Evolutionary conservation across 2,797 vertebrate genomes (phyloP).

Genomic region (Odontamblyopus lacepedii): DNA sequence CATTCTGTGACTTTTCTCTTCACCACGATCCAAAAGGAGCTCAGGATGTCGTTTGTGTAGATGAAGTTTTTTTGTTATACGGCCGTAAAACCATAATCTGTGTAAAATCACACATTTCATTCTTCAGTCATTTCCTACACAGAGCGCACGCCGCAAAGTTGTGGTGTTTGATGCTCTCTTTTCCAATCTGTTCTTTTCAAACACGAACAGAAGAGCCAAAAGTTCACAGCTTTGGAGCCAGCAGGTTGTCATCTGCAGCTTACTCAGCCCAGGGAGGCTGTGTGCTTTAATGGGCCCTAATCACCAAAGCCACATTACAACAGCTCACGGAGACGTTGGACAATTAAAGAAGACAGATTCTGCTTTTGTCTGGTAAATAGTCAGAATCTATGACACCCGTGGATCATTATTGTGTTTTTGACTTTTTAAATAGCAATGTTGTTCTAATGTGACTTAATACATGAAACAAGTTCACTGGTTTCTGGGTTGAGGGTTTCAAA

Average conservation of each 20-base stretch:
- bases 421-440: no score
- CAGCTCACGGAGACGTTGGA: conserved; percentile 53
- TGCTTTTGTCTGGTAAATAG: no score
- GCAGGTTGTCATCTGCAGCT: conserved; percentile 46
- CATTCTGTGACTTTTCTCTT: background rate
- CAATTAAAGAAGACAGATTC: conserved; percentile 63
- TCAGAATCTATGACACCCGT: no score
- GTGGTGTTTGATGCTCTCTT: conserved; percentile 14
- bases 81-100: background rate
- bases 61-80: background rate
- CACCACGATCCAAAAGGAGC: background rate
- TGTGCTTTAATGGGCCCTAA: conserved; percentile 64
- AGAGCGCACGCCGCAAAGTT: background rate
- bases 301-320: conserved; percentile 63
- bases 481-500: no score
- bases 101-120: background rate
- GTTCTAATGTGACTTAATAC: no score
- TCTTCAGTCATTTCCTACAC: background rate
- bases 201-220: conserved; percentile 17
- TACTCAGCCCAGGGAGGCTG: conserved; percentile 52
- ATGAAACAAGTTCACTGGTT: no score
- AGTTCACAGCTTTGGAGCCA: conserved; percentile 47
- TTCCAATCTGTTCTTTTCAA: conserved; percentile 36
- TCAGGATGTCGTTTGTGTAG: background rate
- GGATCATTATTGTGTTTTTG: no score